Base-by-base conservation (phyloP, 2,113 vertebrate genomes). In the Prunella fulvescens region DNA sequence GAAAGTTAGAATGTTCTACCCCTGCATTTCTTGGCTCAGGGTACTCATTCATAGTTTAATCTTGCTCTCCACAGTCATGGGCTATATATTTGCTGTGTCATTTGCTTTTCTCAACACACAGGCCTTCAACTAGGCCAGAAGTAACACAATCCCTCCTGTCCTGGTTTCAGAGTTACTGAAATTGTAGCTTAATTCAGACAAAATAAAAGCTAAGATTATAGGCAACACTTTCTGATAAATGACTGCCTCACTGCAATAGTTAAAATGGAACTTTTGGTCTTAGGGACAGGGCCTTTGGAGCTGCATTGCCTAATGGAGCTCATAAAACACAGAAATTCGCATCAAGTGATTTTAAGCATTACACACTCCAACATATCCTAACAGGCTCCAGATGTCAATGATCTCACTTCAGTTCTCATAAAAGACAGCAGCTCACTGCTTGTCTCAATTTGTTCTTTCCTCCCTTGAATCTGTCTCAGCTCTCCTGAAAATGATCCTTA, bases 31-130 rank as follows among this genome's bases (percentile, higher is more conserved):
- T 93, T 95, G 97, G 95, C 95, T 85, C 31, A 7, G 37, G 65
- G 25, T 45, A 19, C 80, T 89, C 94, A 97, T 85, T 96, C 92
- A 86, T 22, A 69, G 70, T 85, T 97, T 78, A 97, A 96, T 95
- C 85, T 92, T 71, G 90, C 92, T 92, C 77, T 86, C 82, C 76
- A 50, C 73, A 86, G 93, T 96, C 97, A 96, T 7, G 71, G 71
- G 69, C 94, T 96, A 94, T 65, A 0, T 76, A 97, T 97, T 90
- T 97, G 95, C 97, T 96, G 92, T 79, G 87, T 97, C 96, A 97
- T 93, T 96, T 95, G 93, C 96, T 92, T 64, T 83, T 83, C 83
- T 91, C 72, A 86, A 92, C 15, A 73, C 17, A 71, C 45, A 86
- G 45, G 54, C 84, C 67, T 81, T 85, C 65, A 81, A 7, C 48